Evolutionary conservation across 2,888 invertebrate species (phyloP).

Genomic region (Nasonia oneida): DNA sequence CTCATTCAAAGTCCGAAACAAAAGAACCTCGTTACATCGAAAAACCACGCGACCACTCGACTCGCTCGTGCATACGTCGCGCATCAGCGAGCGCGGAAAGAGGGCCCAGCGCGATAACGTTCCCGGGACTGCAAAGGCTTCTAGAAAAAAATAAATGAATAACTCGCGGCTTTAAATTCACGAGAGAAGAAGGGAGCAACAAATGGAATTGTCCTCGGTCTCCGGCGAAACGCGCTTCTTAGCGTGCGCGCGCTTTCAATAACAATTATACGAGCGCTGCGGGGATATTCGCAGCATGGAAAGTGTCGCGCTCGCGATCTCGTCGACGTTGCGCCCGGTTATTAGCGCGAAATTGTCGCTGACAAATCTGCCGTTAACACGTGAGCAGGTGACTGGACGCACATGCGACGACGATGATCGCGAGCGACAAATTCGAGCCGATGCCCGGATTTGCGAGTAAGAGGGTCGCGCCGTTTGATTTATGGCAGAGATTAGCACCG

Average conservation of each 20-base stretch:
- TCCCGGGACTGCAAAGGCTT: background rate
- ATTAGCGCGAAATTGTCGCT: conserved; percentile 12
- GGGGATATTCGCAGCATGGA: background rate
- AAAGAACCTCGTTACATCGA: background rate
- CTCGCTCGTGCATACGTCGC: background rate
- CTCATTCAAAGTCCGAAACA: conserved; percentile 2
- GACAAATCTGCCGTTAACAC: conserved; percentile 35
- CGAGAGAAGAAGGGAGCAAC: background rate
- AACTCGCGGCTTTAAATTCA: conserved; percentile 40
- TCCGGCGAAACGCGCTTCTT: conserved; percentile 19
- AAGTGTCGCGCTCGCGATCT: background rate
- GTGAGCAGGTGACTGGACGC: background rate
- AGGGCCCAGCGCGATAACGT: background rate
- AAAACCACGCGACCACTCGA: background rate
- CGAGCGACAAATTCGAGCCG: conserved; percentile 12
- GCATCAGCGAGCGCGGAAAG: background rate
- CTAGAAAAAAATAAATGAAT: background rate
- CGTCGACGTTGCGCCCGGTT: conserved; percentile 12
- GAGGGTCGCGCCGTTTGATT: background rate
- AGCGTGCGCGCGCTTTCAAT: conserved; percentile 25
- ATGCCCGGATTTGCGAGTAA: background rate
- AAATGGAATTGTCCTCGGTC: conserved; percentile 18
- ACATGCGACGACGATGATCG: background rate
- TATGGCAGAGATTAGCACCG: background rate
- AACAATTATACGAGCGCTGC: conserved; percentile 27